Evolutionary conservation across 2,888 invertebrate genomes (phyloP), one percentile per base, ranked within the genome.

Genomic region (Drosophila greeni): DNA sequence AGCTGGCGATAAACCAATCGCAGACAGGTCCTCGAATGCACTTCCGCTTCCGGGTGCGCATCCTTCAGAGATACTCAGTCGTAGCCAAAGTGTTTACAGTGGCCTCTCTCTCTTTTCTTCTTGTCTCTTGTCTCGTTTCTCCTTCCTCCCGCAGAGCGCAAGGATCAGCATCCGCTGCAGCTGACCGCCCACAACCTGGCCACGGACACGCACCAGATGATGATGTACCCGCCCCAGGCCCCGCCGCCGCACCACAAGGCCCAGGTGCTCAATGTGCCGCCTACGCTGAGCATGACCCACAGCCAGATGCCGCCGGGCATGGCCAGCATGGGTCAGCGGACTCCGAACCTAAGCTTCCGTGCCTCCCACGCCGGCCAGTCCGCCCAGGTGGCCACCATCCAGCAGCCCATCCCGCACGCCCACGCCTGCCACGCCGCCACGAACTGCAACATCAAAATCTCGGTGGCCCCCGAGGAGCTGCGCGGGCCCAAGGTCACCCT

Each of bases 291-390:
- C 73, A 76, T 82, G 76, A 72, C 81, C 48, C 73, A 84, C 67
- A 75, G 75, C 3, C 86, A 86, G 55, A 87, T 86, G 86, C 85
- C 87, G n/a, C 78, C 84, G 7, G 84, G 82, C 18, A 70, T 76
- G 77, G 73, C 77, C 54, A 81, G 72, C 76, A 83, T 76, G 84
- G 82, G 79, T 12, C 86, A 69, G 52, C 71, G 75, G 14, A 85
- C 79, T 12, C 82, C 81, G 26, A 85, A 83, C 54, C 72, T 81
- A 18, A 83, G 82, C 47, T 81, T 72, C 23, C 70, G 75, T 1
- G 74, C 70, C 18, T 56, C 68, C 20, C 82, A 74, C 56, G 55
- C 34, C 36, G 74, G 37, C 42, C 57, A 43, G 62, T 56, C 70
- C 31, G 56, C 80, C 69, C 61, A 65, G 36, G 66, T 66, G 66